These are phyloP conservation scores for Griposia aprilina DNA, from an alignment of 2,888 invertebrate genomes.

Conservation along the genomic window DNA sequence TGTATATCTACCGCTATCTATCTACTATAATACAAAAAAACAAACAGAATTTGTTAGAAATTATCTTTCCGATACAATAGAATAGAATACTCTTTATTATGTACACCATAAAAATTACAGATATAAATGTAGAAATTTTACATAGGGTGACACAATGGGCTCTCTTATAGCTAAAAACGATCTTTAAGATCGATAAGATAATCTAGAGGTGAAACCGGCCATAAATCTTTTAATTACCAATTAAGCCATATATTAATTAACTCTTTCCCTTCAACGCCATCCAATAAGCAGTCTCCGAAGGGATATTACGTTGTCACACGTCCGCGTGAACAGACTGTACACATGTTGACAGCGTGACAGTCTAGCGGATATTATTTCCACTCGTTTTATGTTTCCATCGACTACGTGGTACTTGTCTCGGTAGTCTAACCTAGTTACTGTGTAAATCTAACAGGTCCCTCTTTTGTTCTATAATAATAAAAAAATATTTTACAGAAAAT, in stretches of 20 bases:
- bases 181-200: no score
- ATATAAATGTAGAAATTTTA: no score
- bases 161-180: no score
- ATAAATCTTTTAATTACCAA: not conserved
- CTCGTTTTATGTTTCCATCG: constrained; percentile 22
- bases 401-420: not conserved
- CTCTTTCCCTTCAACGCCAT: not conserved
- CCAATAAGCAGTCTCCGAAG: not conserved
- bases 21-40: no score
- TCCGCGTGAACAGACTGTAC: constrained; percentile 17
- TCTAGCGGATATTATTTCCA: constrained; percentile 44
- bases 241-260: constrained; percentile 13
- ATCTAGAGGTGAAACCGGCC: no score
- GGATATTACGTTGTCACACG: constrained; percentile 39
- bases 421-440: constrained; percentile 26
- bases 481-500: no score
- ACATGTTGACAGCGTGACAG: constrained; percentile 21
- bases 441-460: constrained; percentile 1
- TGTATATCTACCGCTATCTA: no score
- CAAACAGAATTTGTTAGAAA: no score
- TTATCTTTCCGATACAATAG: no score
- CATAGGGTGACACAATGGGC: no score
- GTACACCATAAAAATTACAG: no score
- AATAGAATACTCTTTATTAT: no score
- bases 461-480: constrained; percentile 32